Conservation (phyloP, 2,797 vertebrate genomes). For the Amphiprion clarkii region DNA sequence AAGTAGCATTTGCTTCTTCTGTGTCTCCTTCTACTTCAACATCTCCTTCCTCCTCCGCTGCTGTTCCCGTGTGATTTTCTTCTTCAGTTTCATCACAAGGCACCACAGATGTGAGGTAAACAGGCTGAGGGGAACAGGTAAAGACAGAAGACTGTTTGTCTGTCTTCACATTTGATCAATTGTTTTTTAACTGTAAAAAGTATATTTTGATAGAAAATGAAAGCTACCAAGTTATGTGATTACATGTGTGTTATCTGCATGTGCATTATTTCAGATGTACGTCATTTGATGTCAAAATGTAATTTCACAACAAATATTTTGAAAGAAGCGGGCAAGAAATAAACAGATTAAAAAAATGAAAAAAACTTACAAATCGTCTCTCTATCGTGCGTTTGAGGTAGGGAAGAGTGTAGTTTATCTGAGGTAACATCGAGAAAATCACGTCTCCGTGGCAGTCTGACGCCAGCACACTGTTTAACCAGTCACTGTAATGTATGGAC, state of each 20-base stretch:
- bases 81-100: constrained; percentile 58
- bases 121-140: constrained; percentile 81
- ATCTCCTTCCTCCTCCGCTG: constrained; percentile 6
- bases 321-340: neutral
- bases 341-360: neutral
- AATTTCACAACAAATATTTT: neutral
- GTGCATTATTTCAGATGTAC: neutral
- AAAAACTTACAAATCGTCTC: constrained; percentile 89
- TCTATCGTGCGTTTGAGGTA: constrained; percentile 86
- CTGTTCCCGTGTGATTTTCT: constrained; percentile 13
- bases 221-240: too few relatives aligned
- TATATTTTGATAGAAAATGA: too few relatives aligned
- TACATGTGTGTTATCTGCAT: neutral
- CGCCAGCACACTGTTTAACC: constrained; percentile 88
- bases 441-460: constrained; percentile 91
- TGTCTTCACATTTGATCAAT: too few relatives aligned
- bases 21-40: constrained; percentile 13
- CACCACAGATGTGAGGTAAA: constrained; percentile 89
- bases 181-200: too few relatives aligned
- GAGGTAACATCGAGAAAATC: constrained; percentile 87
- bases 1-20: neutral
- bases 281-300: neutral
- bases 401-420: constrained; percentile 76
- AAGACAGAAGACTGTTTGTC: neutral
- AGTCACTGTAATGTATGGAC: constrained; percentile 94